Base-by-base conservation (phyloP, 92 coral and sea anemone genomes). In the Galaxea fascicularis region DNA sequence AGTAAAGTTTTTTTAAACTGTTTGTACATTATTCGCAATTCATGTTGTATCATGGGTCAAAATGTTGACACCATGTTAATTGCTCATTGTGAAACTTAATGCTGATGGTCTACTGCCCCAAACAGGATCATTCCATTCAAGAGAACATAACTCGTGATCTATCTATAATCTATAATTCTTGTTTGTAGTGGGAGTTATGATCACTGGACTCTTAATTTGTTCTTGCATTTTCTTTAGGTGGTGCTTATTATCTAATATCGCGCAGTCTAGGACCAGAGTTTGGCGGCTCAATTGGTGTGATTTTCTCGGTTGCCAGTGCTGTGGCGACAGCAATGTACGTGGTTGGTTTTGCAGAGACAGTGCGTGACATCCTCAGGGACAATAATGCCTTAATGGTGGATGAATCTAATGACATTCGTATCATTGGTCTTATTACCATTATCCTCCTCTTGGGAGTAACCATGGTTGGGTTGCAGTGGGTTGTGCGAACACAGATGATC, bases 231-330 rank as follows among this genome's bases (percentile, higher is more conserved):
- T 45, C 31, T 2, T 52, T 71, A 97, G 99, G 98, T 73, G 99
- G 99, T 15, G 95, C 98, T 0, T 97, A 94, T 71, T 97, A 84
- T 60, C 92, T 97, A 11, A 94, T 97, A 67, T 97, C 99, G 26
- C 90, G 99, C 71, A 97, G 97, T 73, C 94, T 97, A 81, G 99
- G 99, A 9, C 99, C 99, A 65, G 95, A 97, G 78, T 97, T 97
- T 91, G 99, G 99, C 79, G 99, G 99, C 71, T 95, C 99, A n/a
- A 94, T 97, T 51, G 99, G 99, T 51, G 84, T 97, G 2, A 94
- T 97, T 29, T 97, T 97, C 79, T 94, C 99, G 45, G 86, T 94
- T 5, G 99, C 99, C 6, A 97, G 94, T 85, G 99, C 99, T 28
- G 98, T 94, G 57, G 99, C 98, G 25, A 92, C 92, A 8, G 99